Evolutionary conservation across 2,888 invertebrate genomes (phyloP).

Genomic region (Apodemia zela): DNA sequence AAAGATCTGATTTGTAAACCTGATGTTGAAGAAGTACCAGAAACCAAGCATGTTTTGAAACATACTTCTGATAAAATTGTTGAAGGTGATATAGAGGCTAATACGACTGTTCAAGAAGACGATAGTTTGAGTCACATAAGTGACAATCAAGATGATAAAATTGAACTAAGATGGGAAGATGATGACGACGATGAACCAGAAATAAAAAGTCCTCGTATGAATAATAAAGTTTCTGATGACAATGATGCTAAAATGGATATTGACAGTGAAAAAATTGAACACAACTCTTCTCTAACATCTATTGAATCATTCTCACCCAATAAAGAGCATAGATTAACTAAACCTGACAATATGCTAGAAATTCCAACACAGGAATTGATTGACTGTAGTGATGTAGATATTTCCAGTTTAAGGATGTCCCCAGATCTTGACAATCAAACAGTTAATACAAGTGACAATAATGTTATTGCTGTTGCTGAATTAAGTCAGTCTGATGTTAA

Average conservation of each 20-base stretch:
- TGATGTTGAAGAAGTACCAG: conserved; percentile 13
- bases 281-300: conserved; percentile 7
- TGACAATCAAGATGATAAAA: conserved; percentile 42
- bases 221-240: background rate
- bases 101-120: background rate
- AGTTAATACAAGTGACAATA: too few species aligned
- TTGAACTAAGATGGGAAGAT: conserved; percentile 53
- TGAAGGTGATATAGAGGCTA: background rate
- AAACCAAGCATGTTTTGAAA: background rate
- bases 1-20: conserved; percentile 10
- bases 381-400: conserved; percentile 39
- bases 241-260: background rate
- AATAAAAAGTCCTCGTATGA: background rate
- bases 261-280: background rate
- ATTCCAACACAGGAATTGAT: conserved; percentile 60
- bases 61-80: background rate
- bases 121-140: conserved; percentile 17
- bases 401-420: conserved; percentile 31
- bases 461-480: background rate
- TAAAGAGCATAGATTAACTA: conserved; percentile 46
- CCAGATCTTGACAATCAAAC: conserved; percentile 28
- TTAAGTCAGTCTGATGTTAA: background rate
- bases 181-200: conserved; percentile 34
- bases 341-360: conserved; percentile 63
- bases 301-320: conserved; percentile 19